Percentiles rank a stretch among this genome's conserved stretches.
phyloP scores from a whole-genome alignment of 2,113 vertebrate genomes.

The Vireo altiloquus region DNA sequence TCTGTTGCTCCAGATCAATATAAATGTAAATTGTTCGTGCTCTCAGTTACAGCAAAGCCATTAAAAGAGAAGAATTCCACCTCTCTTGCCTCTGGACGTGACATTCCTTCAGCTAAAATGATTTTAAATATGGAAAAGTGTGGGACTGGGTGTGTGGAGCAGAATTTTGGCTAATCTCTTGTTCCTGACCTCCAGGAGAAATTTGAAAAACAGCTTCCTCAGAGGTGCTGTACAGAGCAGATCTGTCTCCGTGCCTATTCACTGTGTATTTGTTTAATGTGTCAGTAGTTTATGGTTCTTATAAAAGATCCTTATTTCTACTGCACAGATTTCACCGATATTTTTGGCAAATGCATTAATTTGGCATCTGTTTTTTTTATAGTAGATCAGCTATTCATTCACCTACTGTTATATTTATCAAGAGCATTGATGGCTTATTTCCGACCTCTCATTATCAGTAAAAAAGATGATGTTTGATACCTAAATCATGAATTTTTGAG shows the following conservation, averaged over 20 bases:
- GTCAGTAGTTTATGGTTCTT: background rate
- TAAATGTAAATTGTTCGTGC: background rate
- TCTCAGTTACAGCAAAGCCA: background rate
- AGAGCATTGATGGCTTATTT: background rate
- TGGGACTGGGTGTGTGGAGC: background rate
- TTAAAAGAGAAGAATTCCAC: background rate
- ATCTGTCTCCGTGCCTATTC: background rate
- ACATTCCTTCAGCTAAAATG: background rate
- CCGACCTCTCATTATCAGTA: background rate
- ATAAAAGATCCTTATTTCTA: background rate
- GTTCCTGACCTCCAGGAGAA: background rate
- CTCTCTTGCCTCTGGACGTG: background rate
- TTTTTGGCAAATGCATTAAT: background rate
- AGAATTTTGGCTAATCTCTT: background rate
- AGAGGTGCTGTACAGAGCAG: background rate
- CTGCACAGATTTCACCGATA: background rate
- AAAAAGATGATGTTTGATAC: background rate
- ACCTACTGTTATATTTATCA: background rate
- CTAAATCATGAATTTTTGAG: background rate
- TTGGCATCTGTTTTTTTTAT: background rate
- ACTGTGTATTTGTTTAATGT: background rate
- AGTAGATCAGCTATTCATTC: background rate
- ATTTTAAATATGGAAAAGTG: background rate
- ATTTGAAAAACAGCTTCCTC: background rate
- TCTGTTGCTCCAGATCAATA: background rate